These are phyloP conservation scores for Yponomeuta plumbellus DNA, from an alignment of 2,888 invertebrate genomes.

Conservation along the genomic window DNA sequence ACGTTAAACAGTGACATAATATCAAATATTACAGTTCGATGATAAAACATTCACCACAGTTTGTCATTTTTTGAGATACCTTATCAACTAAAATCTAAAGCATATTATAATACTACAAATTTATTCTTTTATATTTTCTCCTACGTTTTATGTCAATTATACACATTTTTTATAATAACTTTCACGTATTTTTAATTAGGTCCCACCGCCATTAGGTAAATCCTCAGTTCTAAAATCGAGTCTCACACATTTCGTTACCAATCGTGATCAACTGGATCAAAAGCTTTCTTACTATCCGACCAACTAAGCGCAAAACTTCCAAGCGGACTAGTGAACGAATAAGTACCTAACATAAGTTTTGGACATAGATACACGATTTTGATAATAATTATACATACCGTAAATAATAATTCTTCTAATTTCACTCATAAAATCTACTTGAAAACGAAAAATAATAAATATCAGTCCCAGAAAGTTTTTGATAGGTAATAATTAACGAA, in stretches of 20 bases:
- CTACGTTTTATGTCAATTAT: not conserved
- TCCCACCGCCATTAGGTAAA: not conserved
- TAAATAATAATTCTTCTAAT: not conserved
- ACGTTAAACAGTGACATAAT: too few relatives aligned
- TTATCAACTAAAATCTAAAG: not conserved
- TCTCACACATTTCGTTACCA: not conserved
- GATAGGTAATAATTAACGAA: not conserved
- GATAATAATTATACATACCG: too few relatives aligned
- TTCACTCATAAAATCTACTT: not conserved
- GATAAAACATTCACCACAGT: not conserved
- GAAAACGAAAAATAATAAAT: slow-evolving; percentile 1
- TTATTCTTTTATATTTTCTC: not conserved
- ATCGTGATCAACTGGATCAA: not conserved
- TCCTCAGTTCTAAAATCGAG: not conserved
- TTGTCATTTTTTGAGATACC: not conserved
- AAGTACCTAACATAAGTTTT: not conserved
- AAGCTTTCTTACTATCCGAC: not conserved
- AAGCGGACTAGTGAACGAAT: not conserved
- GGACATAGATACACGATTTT: too few relatives aligned
- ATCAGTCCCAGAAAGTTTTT: slow-evolving; percentile 1
- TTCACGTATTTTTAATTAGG: not conserved
- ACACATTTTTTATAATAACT: not conserved
- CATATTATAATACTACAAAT: not conserved
- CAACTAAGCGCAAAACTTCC: not conserved
- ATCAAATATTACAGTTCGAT: too few relatives aligned